These are phyloP conservation scores for Autographa gamma DNA, from an alignment of 2,888 invertebrate genomes.

Conservation along the genomic window DNA sequence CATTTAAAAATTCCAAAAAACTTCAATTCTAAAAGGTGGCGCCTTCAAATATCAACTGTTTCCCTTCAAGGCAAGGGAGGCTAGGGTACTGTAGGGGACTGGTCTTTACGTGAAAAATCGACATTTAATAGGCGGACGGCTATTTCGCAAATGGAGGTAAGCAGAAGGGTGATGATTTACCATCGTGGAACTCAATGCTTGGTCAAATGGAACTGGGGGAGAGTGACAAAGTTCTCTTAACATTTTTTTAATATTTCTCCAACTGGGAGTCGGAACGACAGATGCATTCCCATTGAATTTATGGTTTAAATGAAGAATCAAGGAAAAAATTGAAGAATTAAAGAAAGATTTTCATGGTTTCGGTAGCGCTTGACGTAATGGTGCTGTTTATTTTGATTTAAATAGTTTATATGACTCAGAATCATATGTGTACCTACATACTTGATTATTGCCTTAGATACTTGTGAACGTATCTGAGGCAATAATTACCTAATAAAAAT, in stretches of 20 bases:
- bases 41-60: slow-evolving; percentile 71
- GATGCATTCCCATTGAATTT: neutral
- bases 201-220: slow-evolving; percentile 56
- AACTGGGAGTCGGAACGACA: slow-evolving; percentile 1
- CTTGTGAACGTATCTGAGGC: too few relatives aligned
- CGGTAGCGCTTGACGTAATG: neutral
- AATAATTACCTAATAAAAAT: too few relatives aligned
- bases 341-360: neutral
- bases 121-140: slow-evolving; percentile 86
- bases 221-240: slow-evolving; percentile 41
- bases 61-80: slow-evolving; percentile 57
- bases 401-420: neutral
- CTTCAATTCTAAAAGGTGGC: slow-evolving; percentile 48
- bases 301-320: neutral
- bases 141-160: slow-evolving; percentile 71
- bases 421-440: neutral
- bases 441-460: too few relatives aligned
- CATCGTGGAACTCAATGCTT: slow-evolving; percentile 58
- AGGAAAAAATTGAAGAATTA: neutral
- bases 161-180: slow-evolving; percentile 76
- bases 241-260: slow-evolving; percentile 39
- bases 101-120: slow-evolving; percentile 83
- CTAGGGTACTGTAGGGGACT: slow-evolving; percentile 47
- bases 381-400: neutral
- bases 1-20: slow-evolving; percentile 55